phyloP scores from a whole-genome alignment of 2,888 invertebrate species.

The Pyrrhia umbra region DNA sequence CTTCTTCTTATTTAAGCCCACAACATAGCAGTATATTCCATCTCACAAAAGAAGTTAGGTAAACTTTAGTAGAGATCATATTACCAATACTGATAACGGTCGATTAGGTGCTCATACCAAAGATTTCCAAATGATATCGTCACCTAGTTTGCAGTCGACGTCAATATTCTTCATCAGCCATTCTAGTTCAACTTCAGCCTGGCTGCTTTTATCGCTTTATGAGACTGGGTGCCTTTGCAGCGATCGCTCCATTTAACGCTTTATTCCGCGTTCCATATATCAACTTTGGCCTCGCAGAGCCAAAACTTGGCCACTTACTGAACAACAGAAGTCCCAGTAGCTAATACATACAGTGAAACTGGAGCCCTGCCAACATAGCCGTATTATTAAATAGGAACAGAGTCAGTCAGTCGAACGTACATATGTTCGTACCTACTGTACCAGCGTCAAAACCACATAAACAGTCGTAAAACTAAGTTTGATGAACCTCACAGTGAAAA shows the following conservation, averaged over 20 bases:
- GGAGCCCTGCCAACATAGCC: slow-evolving; percentile 13
- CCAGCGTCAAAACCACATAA: neutral
- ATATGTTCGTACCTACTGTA: neutral
- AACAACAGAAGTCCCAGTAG: slow-evolving; percentile 1
- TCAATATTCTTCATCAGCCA: neutral
- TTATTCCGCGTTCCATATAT: neutral
- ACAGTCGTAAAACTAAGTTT: slow-evolving; percentile 5
- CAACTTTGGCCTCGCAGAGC: slow-evolving; percentile 13
- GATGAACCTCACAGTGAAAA: slow-evolving; percentile 19
- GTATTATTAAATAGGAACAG: slow-evolving; percentile 4
- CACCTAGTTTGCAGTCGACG: neutral
- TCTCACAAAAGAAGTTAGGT: no score
- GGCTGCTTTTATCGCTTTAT: neutral
- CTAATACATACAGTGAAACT: slow-evolving; percentile 21
- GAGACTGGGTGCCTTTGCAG: neutral
- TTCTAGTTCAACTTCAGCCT: neutral
- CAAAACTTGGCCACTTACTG: slow-evolving; percentile 1
- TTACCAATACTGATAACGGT: no score
- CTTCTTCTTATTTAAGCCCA: no score
- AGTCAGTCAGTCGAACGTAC: slow-evolving; percentile 10
- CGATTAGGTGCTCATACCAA: neutral
- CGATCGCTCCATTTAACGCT: neutral
- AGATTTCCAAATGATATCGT: neutral
- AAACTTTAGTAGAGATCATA: no score
- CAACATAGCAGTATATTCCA: no score